These are phyloP conservation scores for Triplophysa rosa DNA, from an alignment of 2,113 vertebrate genomes.

Conservation along the genomic window DNA sequence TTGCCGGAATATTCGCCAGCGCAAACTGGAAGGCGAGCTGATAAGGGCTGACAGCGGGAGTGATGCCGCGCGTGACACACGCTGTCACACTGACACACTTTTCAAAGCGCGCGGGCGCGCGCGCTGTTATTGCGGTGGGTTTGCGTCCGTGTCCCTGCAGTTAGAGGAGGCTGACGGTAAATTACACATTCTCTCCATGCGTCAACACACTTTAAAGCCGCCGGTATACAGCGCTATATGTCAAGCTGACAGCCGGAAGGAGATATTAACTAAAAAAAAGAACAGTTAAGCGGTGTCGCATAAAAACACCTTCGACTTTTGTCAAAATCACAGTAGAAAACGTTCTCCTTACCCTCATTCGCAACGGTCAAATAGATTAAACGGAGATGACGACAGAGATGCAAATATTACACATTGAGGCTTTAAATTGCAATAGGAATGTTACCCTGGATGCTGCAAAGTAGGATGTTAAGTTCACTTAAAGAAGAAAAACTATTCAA, in stretches of 20 bases:
- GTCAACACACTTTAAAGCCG: conserved; percentile 70
- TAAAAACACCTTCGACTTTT: too few species aligned
- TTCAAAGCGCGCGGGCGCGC: conserved; percentile 73
- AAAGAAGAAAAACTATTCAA: too few species aligned
- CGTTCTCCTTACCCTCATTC: too few species aligned
- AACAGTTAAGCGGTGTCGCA: conserved; percentile 4
- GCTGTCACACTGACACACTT: conserved; percentile 79
- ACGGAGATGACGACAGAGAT: too few species aligned
- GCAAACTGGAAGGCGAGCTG: conserved; percentile 77
- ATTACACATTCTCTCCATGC: conserved; percentile 66
- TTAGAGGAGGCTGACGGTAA: conserved; percentile 66
- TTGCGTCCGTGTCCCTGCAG: conserved; percentile 69
- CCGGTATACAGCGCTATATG: conserved; percentile 58
- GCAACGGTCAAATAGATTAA: too few species aligned
- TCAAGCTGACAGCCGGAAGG: conserved; percentile 29
- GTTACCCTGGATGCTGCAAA: too few species aligned
- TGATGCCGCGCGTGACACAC: conserved; percentile 78
- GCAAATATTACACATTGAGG: too few species aligned
- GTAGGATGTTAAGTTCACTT: too few species aligned
- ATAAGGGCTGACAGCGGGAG: conserved; percentile 78
- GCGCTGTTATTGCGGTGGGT: conserved; percentile 68
- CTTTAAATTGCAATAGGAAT: too few species aligned
- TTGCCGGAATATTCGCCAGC: conserved; percentile 75
- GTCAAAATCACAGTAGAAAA: too few species aligned
- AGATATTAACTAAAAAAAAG: neutral